Evolutionary conservation across 2,113 vertebrate genomes (phyloP).

Genomic region (Chionodraco myersi): DNA sequence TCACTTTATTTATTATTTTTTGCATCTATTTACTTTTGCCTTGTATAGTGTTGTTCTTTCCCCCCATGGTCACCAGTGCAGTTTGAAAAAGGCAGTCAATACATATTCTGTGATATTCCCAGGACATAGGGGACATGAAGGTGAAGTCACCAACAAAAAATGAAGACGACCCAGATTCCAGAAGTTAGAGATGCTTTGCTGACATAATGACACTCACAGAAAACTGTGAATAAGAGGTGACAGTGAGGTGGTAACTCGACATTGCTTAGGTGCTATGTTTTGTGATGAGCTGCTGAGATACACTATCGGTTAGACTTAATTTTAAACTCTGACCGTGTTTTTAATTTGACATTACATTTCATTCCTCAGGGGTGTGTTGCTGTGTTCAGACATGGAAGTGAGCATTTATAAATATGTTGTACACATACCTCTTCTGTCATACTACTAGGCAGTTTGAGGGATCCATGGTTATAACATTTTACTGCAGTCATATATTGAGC

Average conservation of each 20-base stretch:
- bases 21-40: no score
- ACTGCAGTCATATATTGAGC: background rate
- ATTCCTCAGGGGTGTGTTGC: background rate
- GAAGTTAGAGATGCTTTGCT: slow-evolving; percentile 40
- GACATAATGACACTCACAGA: background rate
- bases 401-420: background rate
- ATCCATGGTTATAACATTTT: background rate
- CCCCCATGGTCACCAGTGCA: background rate
- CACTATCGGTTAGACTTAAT: background rate
- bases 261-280: slow-evolving; percentile 21
- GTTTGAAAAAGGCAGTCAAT: background rate
- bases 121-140: background rate
- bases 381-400: slow-evolving; percentile 21
- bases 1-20: no score
- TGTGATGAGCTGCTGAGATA: slow-evolving; percentile 2
- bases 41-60: background rate
- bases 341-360: background rate
- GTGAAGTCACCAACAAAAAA: slow-evolving; percentile 52
- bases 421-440: background rate
- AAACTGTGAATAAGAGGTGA: slow-evolving; percentile 23
- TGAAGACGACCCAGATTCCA: slow-evolving; percentile 55
- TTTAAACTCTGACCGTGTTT: background rate
- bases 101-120: slow-evolving; percentile 4
- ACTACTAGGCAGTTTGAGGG: background rate
- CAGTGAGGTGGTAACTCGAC: background rate